A percentile compares a stretch with the other conserved stretches of the same genome.
Conservation (phyloP, 2,113 vertebrate genomes). For the Pica pica region DNA sequence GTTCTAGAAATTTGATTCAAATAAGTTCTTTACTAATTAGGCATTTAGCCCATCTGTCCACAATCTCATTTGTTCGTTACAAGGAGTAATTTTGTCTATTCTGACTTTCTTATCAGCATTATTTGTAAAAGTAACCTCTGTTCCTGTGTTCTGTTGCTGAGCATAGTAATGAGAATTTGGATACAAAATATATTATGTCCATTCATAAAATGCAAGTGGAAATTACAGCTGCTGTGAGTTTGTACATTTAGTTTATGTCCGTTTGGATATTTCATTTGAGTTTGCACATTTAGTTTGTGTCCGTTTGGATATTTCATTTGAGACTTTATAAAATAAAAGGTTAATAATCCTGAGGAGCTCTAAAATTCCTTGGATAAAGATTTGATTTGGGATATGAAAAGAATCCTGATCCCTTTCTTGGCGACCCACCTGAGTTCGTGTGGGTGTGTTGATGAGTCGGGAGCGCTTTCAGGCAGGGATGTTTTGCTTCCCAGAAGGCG, state of each 20-base stretch:
- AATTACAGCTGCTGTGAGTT: background rate
- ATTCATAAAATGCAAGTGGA: background rate
- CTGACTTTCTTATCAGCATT: background rate
- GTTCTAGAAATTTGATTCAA: background rate
- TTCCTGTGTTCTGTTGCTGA: background rate
- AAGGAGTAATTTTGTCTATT: background rate
- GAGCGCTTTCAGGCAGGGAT: background rate
- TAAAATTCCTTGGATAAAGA: background rate
- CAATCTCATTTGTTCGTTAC: background rate
- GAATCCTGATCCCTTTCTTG: background rate
- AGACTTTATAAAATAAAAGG: background rate
- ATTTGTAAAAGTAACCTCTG: background rate
- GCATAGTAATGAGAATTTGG: background rate
- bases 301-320: background rate
- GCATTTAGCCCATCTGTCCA: background rate
- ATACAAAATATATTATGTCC: background rate
- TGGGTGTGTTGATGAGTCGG: accelerated
- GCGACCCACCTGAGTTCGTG: accelerated
- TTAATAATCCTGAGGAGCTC: background rate
- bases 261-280: background rate
- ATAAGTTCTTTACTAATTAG: background rate
- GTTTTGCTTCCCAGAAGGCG: accelerated
- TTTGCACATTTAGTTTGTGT: background rate
- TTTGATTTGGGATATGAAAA: background rate
- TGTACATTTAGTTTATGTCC: background rate